Percentiles rank a stretch among this genome's conserved stretches.
Evolutionary conservation across 2,113 vertebrate species (phyloP).

Genomic region (Myocastor coypus): DNA sequence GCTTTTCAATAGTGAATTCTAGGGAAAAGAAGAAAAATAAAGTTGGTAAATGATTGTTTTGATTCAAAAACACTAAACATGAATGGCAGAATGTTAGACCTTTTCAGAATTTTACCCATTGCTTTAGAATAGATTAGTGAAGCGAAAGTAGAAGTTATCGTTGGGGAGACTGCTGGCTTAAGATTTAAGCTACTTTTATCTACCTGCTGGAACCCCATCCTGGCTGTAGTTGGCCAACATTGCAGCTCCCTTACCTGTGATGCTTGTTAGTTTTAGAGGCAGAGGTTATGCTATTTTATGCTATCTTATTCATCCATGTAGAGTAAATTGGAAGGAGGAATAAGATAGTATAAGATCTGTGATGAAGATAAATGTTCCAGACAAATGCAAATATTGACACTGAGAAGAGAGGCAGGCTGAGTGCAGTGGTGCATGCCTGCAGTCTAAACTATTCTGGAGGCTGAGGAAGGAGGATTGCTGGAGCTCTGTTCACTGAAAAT

Average conservation of each 20-base stretch:
- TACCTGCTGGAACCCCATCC: neutral
- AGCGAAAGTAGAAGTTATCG: neutral
- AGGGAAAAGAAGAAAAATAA: neutral
- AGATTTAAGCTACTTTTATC: neutral
- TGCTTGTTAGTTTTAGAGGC: neutral
- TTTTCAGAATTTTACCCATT: constrained; percentile 20
- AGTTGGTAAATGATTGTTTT: neutral
- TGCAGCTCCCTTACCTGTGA: neutral
- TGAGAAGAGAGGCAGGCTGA: neutral
- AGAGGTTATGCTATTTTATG: neutral
- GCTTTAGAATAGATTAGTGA: neutral
- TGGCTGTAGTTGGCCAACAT: neutral
- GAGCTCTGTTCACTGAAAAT: neutral
- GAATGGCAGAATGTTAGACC: constrained; percentile 13
- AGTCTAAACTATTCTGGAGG: neutral
- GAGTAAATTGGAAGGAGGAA: neutral
- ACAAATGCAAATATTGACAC: neutral
- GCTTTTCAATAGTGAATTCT: constrained; percentile 38
- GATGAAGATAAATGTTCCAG: neutral
- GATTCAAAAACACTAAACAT: neutral
- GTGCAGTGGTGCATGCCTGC: neutral
- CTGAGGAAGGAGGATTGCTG: neutral
- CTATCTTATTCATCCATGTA: neutral
- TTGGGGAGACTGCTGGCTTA: neutral
- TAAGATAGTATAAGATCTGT: neutral